phyloP scores from a whole-genome alignment of 2,888 invertebrate species.

The Coleophora flavipennella region DNA sequence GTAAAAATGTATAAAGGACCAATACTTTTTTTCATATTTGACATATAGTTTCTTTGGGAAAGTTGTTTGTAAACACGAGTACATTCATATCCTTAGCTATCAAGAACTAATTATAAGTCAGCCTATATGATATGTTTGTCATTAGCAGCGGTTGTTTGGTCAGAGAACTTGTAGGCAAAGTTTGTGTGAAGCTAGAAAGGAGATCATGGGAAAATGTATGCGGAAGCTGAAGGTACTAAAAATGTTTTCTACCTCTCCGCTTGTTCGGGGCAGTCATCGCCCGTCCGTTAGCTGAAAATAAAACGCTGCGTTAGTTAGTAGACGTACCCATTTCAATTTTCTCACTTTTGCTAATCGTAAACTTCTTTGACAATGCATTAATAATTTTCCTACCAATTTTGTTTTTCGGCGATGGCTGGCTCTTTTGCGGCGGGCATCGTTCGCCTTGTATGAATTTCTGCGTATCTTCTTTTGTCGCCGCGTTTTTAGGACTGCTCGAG shows the following conservation, averaged over 20 bases:
- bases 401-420: conserved; percentile 26
- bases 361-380: conserved; percentile 22
- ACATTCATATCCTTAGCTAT: no score
- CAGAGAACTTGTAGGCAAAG: no score
- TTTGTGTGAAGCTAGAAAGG: not conserved
- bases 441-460: conserved; percentile 29
- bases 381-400: conserved; percentile 47
- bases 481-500: not conserved
- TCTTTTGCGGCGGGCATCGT: conserved; percentile 11
- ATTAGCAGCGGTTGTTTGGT: no score
- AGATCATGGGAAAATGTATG: not conserved
- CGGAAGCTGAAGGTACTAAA: not conserved
- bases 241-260: conserved; percentile 38
- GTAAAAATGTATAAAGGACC: no score
- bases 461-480: conserved; percentile 22
- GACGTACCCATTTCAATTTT: conserved; percentile 17
- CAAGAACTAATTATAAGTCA: no score
- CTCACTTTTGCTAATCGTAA: conserved; percentile 17
- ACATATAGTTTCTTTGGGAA: no score
- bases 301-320: conserved; percentile 2
- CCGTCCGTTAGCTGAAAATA: conserved; percentile 48
- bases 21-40: no score
- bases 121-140: no score
- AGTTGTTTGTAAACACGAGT: no score
- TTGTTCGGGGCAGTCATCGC: conserved; percentile 35